Evolutionary conservation across 2,113 vertebrate genomes (phyloP), one percentile per base, ranked within the genome.

Genomic region (Entosphenus tridentatus): DNA sequence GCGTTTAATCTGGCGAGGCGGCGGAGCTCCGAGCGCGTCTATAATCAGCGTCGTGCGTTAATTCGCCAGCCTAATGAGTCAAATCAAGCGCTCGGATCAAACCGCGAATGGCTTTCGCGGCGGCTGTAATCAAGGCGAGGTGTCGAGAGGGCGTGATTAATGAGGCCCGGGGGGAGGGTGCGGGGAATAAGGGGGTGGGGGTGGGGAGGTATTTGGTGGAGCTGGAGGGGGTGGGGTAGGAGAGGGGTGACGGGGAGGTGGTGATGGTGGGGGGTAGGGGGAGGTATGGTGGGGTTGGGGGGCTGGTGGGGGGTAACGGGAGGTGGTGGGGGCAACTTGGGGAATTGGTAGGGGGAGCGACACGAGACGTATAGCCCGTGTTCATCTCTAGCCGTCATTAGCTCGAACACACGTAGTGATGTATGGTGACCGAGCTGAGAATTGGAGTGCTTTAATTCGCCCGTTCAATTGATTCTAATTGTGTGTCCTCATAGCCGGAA

Each of bases 71-170:
- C 62, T 65, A 65, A 65, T 65, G 62, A 65, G 62, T 65, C 62
- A 65, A 65, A 65, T 65, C 62, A 65, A 39, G n/a, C 62, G 62
- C 62, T 21, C n/a, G 21, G 62, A 65, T 65, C 62, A 65, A 21
- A 21, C n/a, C 62, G 62, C 62, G 62, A 39, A 65, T 65, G 62
- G 62, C 62, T 65, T 21, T 65, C 21, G n/a, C 62, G n/a, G 62
- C 62, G 62, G n/a, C 62, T 65, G 62, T 65, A 65, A 65, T 65
- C 62, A 65, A 65, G 62, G 62, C 62, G 62, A 65, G 62, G 62
- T 65, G 62, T 65, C 62, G 10, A 21, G 62, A 21, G n/a, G n/a
- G 8, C 8, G 62, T 65, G 62, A 65, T 65, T 65, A 65, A 65
- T 65, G 62, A 21, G 62, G 62, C 62, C 62, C 62, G 62, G 62